Percentiles rank a stretch among this genome's conserved stretches.
Evolutionary conservation across 2,113 vertebrate species (phyloP).

Genomic region (Larimichthys polyactis): DNA sequence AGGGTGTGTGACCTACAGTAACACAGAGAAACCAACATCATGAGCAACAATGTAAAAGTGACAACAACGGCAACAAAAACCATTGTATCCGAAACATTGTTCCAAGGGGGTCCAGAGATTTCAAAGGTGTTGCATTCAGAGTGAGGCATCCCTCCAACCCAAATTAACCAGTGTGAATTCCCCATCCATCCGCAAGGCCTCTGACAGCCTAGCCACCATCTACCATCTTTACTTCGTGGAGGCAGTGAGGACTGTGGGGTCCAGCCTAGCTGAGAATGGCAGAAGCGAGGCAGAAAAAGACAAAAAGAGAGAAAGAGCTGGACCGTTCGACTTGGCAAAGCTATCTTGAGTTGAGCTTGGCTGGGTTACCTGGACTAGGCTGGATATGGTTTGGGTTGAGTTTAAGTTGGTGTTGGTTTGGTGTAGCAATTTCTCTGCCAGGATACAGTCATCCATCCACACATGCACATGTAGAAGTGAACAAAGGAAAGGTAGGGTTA

Average conservation of each 20-base stretch:
- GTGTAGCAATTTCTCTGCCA: conserved; percentile 60
- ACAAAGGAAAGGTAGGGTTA: conserved; percentile 46
- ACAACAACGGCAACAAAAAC: conserved; percentile 69
- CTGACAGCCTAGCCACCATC: conserved; percentile 65
- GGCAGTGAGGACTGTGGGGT: conserved; percentile 63
- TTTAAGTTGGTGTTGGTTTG: conserved; percentile 58
- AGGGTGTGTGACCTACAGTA: conserved; percentile 80
- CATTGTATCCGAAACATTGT: conserved; percentile 78
- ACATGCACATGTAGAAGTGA: conserved; percentile 66
- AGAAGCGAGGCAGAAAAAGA: conserved; percentile 24
- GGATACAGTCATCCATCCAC: conserved; percentile 71
- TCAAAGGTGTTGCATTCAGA: conserved; percentile 73
- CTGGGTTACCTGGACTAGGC: conserved; percentile 68
- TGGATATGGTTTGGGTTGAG: conserved; percentile 55
- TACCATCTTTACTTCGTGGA: conserved; percentile 67
- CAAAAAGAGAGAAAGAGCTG: conserved; percentile 59
- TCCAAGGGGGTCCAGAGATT: conserved; percentile 72
- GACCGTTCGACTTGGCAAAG: conserved; percentile 70
- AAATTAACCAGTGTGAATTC: conserved; percentile 63
- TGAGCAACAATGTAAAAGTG: conserved; percentile 64
- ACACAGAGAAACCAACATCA: conserved; percentile 76
- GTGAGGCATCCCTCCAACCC: conserved; percentile 69
- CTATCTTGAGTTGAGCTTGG: conserved; percentile 77
- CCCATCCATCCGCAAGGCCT: conserved; percentile 72
- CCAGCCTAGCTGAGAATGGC: conserved; percentile 44